Evolutionary conservation across 2,888 invertebrate species (phyloP), one percentile per base, ranked within the genome.

Genomic region (Gasteruption jaculator): DNA sequence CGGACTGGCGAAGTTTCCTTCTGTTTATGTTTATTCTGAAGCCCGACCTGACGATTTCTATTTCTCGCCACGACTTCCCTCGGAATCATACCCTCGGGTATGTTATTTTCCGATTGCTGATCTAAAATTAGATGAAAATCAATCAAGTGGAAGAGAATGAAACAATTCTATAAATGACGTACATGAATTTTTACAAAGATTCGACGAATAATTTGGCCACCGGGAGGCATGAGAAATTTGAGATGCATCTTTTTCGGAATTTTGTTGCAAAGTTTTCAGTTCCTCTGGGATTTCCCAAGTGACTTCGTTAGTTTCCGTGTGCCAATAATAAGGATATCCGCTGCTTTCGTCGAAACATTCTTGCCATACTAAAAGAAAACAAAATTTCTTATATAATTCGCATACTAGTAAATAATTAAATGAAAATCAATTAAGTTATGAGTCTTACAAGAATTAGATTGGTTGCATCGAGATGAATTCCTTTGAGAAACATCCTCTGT

Each of bases 281-380:
- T 76, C 77, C 2, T 63, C 58, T 7, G 82, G 81, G 53, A 76
- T 73, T 46, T 79, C 77, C 82, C 82, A 82, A 7, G 80, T 80
- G 1, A 82, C 81, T 58, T 78, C 76, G 59, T 81, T 79, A 1
- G 80, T 79, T 50, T 75, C 71, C 11, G 74, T 71, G 58, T 82
- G 80, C 82, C 82, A 82, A 54, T 80, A 82, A 60, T 82, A 82
- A 2, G 77, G 72, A 60, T 77, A 81, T 2, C 81, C 81, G 1
- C 77, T 76, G 10, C 71, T 69, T 54, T 78, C 75, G 58, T 82
- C 82, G 49, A 72, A 74, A 56, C 81, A 81, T 61, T 80, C 78
- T 73, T 83, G 76, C 85, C 85, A 82, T 32, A 47, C 58, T 57
- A 15, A 41, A 27, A n/a, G n/a, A n/a, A n/a, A n/a, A 7, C 24